Evolutionary conservation across 1,140 invertebrate genomes (phyloP).

Genomic region (Diorhabda elongata): DNA sequence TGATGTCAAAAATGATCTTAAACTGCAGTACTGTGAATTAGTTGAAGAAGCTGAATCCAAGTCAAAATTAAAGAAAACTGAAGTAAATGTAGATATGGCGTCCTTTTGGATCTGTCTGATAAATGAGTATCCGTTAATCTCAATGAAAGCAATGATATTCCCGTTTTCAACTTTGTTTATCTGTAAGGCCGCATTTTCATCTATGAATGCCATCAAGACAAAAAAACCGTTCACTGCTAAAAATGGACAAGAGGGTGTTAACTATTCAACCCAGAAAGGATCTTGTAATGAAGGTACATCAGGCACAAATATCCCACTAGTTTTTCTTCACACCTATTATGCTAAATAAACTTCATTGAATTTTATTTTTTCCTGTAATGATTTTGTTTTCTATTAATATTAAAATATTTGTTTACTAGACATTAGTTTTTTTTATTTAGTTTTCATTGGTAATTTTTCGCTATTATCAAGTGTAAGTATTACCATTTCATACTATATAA

Average conservation of each 20-base stretch:
- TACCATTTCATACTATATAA: not conserved
- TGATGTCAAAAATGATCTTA: not conserved
- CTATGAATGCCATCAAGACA: not conserved
- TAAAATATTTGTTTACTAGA: no score
- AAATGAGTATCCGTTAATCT: no score
- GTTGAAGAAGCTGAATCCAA: not conserved
- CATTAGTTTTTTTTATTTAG: no score
- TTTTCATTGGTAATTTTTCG: no score
- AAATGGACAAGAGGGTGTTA: not conserved
- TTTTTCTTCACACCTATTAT: not conserved
- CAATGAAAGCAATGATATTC: not conserved
- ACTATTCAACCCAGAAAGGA: not conserved
- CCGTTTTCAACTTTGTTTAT: not conserved
- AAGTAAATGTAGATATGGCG: not conserved
- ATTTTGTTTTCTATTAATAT: no score
- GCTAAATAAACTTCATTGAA: no score
- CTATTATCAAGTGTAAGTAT: not conserved
- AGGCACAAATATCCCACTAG: not conserved
- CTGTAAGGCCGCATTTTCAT: not conserved
- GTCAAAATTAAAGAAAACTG: not conserved
- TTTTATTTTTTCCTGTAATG: no score
- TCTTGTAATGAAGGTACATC: not conserved
- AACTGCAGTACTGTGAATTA: not conserved
- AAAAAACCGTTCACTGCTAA: not conserved
- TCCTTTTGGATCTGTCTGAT: no score